Percentiles rank a stretch among this genome's conserved stretches.
These are phyloP conservation scores for Aphis gossypii DNA, from an alignment of 1,140 invertebrate species.

Conservation along the genomic window DNA sequence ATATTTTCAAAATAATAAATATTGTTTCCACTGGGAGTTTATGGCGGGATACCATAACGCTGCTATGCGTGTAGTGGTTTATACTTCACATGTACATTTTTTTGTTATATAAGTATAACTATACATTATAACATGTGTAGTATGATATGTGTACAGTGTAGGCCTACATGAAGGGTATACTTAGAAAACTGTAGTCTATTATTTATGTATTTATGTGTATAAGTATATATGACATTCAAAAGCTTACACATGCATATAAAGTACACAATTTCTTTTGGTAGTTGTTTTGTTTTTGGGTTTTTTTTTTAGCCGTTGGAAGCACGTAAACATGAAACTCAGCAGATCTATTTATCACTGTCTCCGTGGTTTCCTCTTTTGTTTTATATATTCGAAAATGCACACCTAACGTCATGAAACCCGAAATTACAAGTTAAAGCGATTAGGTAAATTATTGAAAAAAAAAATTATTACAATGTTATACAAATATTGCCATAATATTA, in stretches of 20 bases:
- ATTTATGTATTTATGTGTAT: background rate
- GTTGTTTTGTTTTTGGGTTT: background rate
- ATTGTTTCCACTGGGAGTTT: no score
- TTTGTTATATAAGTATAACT: background rate
- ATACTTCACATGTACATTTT: no score
- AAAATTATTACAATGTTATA: background rate
- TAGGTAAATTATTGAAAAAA: background rate
- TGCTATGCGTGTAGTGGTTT: no score
- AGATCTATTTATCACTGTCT: background rate
- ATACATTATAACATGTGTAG: background rate
- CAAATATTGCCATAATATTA: background rate
- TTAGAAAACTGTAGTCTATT: background rate
- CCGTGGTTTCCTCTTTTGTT: background rate
- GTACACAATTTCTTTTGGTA: background rate
- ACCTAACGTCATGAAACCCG: background rate
- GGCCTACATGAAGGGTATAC: background rate
- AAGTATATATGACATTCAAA: background rate
- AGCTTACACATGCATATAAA: background rate
- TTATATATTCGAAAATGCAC: background rate
- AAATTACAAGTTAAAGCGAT: background rate
- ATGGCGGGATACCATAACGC: no score
- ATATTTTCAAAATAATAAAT: background rate
- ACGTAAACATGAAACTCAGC: background rate
- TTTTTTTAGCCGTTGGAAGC: background rate
- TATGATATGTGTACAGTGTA: background rate